Evolutionary conservation across 2,888 invertebrate species (phyloP), one percentile per base, ranked within the genome.

Genomic region (Mythimna pallens): DNA sequence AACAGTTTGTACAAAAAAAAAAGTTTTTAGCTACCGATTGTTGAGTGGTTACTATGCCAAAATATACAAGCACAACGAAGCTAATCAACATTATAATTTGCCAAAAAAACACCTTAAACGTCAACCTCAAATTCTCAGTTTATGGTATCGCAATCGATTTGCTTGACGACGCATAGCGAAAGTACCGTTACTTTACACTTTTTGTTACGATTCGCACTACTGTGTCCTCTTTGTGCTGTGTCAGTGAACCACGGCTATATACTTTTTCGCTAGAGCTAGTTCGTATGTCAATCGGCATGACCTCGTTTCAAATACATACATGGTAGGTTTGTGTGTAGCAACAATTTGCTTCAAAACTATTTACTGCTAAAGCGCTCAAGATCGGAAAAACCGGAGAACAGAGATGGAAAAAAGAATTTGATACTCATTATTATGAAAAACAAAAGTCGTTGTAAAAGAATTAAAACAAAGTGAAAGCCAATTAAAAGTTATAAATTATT

Each of bases 221-320:
- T 83, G 81, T 80, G 69, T 73, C 80, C 79, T 75, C 78, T 83
- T 83, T 85, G 82, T 83, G 66, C 52, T 79, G 75, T 86, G 87
- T 85, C 86, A 87, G 80, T 82, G 84, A 84, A 84, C 86, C 77
- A 76, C 62, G 73, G 73, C 73, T 75, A 75, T 67, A 71, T 69
- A 71, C 65, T 80, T 77, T 83, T 81, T 78, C 58, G 72, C 73
- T 82, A 79, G 72, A 62, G 62, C 65, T 80, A 78, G 83, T 84
- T 81, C 85, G 86, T 85, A 85, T 87, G 86, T 88, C 89, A 89
- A 88, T 89, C 86, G 85, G 68, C 76, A 70, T 83, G 87, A 81
- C 88, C 89, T 82, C 85, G 72, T 87, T 89, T 83, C 63, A 66
- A 43, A 78, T 73, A 76, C 68, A 78, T 73, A 77, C 73, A n/a